These are phyloP conservation scores for Caenorhabditis wallacei DNA, from an alignment of 2,888 invertebrate species.

Conservation along the genomic window DNA sequence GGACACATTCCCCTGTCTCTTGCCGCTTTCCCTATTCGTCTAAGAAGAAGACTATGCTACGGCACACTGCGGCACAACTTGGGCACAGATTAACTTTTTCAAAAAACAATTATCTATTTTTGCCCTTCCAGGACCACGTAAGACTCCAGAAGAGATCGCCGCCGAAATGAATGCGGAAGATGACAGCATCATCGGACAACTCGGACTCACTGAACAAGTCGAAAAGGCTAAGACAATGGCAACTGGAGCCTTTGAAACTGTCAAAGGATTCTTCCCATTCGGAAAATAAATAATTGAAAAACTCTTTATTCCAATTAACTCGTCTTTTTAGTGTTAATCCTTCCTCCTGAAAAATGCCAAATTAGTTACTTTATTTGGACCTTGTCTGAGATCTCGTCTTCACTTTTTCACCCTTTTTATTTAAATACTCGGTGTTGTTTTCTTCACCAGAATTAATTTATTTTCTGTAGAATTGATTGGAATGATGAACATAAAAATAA, in stretches of 20 bases:
- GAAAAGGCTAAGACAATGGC: conserved; percentile 83
- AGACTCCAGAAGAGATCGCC: conserved; percentile 88
- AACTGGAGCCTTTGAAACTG: conserved; percentile 81
- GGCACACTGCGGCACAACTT: too few species aligned
- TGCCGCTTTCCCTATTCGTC: too few species aligned
- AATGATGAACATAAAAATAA: background rate
- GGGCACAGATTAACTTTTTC: too few species aligned
- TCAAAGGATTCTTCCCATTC: conserved; percentile 83
- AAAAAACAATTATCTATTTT: too few species aligned
- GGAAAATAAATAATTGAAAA: conserved; percentile 73
- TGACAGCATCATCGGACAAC: conserved; percentile 82
- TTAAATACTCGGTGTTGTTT: background rate
- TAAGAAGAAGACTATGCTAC: too few species aligned
- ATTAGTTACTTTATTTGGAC: conserved; percentile 39
- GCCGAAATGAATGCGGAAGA: conserved; percentile 94
- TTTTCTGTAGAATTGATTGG: conserved; percentile 13
- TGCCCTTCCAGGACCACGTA: conserved; percentile 49
- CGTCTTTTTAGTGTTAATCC: too few species aligned
- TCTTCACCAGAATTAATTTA: conserved; percentile 7
- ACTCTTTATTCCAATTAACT: background rate
- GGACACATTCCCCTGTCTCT: too few species aligned
- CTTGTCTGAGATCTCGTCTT: conserved; percentile 44
- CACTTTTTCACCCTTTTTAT: conserved; percentile 24
- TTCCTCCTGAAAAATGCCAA: conserved; percentile 25
- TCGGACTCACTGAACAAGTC: conserved; percentile 82